Conservation (phyloP, 1,140 invertebrate species). For the Oedothorax gibbosus region DNA sequence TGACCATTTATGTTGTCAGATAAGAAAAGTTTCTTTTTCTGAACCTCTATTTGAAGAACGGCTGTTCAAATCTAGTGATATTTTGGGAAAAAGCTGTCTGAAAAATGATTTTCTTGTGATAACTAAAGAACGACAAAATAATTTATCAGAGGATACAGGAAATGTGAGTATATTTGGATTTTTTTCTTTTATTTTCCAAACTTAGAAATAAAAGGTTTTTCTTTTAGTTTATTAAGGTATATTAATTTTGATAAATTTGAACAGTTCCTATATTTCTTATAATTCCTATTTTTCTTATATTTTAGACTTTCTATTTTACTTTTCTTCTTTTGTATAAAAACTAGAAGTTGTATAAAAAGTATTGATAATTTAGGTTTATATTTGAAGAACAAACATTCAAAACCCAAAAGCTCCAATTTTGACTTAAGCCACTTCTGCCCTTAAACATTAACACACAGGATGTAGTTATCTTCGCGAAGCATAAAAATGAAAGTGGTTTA, state of each 20-base stretch:
- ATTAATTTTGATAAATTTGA: background rate
- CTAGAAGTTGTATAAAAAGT: no score
- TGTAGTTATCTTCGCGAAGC: no score
- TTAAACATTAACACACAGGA: no score
- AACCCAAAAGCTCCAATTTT: no score
- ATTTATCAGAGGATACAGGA: background rate
- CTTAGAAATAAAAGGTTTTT: background rate
- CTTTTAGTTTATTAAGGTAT: background rate
- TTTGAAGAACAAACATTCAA: no score
- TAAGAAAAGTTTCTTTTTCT: constrained; percentile 47
- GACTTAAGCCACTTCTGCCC: no score
- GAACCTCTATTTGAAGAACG: constrained; percentile 32
- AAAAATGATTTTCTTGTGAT: background rate
- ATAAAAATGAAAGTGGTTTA: no score
- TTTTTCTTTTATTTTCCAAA: background rate
- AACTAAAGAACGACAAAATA: background rate
- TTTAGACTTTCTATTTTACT: no score
- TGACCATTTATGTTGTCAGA: background rate
- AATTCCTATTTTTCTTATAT: no score
- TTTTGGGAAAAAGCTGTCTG: background rate
- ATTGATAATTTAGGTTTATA: no score
- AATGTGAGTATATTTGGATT: background rate
- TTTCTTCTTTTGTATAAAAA: no score
- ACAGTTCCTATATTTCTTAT: no score
- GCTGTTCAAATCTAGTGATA: constrained; percentile 16